Evolutionary conservation across 2,888 invertebrate genomes (phyloP), one percentile per base, ranked within the genome.

Genomic region (Kuschelorhynchus macadamiae): DNA sequence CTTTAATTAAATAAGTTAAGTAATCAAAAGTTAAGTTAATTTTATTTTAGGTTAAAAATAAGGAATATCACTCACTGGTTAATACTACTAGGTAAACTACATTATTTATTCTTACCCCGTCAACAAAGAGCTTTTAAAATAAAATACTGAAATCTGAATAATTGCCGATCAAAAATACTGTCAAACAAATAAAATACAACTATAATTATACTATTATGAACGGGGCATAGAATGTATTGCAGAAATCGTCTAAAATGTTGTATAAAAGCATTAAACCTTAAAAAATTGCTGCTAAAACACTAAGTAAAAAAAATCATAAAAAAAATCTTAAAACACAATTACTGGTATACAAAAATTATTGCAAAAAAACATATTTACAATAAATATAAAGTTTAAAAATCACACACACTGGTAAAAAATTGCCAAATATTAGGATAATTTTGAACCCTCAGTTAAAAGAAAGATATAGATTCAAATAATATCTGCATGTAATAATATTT

Each of bases 31-130:
- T 71, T 65, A 66, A 66, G 70, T 67, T 62, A 72, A 66, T 67
- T 7, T 25, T 25, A 25, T 65, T 72, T 72, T 73, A 62, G 42
- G 65, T 59, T 65, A 59, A 65, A 68, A 68, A 70, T 75, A 71
- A 72, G 77, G 74, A 82, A 83, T 82, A 82, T 83, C 83, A 83
- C 83, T 82, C 82, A 77, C 76, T 76, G 78, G 81, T 82, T 82
- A 82, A 82, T 82, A 82, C 81, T 82, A 81, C 77, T 75, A 77
- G 76, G 78, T 79, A 76, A 32, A 52, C 75, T 76, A 76, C 74
- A 71, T 67, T 46, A 42, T 55, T 44, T 41, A 42, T 42, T 41
- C 47, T 65, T 71, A 64, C 71, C 57, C 67, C 39, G n/a, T 47
- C 20, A 49, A 57, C 11, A 12, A 36, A n/a, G 4, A 20, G 42